Evolutionary conservation across 2,113 vertebrate species (phyloP), one percentile per base, ranked within the genome.

Genomic region (Sisor rabdophorus): DNA sequence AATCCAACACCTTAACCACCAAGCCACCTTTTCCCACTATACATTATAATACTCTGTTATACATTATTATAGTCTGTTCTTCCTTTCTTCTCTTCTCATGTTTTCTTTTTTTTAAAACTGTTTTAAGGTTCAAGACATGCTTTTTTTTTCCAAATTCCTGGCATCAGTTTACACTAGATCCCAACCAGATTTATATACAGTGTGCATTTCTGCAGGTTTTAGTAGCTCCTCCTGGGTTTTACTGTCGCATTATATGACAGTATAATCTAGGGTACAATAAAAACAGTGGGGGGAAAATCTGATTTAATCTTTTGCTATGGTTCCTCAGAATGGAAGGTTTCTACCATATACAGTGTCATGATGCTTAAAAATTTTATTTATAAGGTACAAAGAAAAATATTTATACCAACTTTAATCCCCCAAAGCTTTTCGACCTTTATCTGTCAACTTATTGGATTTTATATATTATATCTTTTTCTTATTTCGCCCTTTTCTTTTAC

Each of bases 281-380:
- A 16, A 47, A 48, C 48, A 67, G 12, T 36, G 20, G 7, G 40
- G 19, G 11, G 36, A 19, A 50, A 50, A 11, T 28, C 36, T 47
- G 44, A 26, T 48, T 48, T 48, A 67, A 67, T 44, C 64, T 48
- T 48, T 68, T 69, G 65, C 28, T 24, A 68, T 50, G 24, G 44
- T 52, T 48, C 3, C 65, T 69, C 1, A 30, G 16, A 69, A 50
- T 10, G 7, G 1, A 47, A 2, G 1, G 47, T 28, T 17, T 50
- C 15, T 69, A 30, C 24, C 47, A 52, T 52, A 12, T 52, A 52
- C 19, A 22, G 44, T 69, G 24, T 52, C 24, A 12, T 44, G 4
- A 44, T 44, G 40, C 40, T 44, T 36, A 4, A 36, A 44, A 44
- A 44, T 44, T 44, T 44, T 10, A 44, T 44, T 10, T 44, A 8